These are phyloP conservation scores for Periophthalmus magnuspinnatus DNA, from an alignment of 2,797 vertebrate species.

Conservation along the genomic window DNA sequence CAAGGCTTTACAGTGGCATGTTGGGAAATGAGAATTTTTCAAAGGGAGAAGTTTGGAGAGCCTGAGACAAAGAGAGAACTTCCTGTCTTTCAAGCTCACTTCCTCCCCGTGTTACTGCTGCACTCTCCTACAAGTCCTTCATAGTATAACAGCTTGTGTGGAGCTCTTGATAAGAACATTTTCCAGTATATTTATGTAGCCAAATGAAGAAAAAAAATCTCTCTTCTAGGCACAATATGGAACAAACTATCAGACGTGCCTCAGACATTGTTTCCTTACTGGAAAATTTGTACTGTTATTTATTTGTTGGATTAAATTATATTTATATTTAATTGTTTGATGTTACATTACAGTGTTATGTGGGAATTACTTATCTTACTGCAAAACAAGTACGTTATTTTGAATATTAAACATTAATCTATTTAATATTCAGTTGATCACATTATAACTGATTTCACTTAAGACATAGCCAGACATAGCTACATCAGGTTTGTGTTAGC, in stretches of 20 bases:
- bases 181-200: neutral
- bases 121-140: constrained; percentile 14
- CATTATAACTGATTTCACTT: too few relatives aligned
- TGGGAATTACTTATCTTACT: too few relatives aligned
- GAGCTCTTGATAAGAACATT: neutral
- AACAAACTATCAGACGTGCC: neutral
- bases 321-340: too few relatives aligned
- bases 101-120: constrained; percentile 40
- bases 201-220: too few relatives aligned
- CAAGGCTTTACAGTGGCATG: constrained; percentile 48
- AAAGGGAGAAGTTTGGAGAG: constrained; percentile 37
- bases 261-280: too few relatives aligned
- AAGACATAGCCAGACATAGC: neutral
- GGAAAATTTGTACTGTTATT: neutral
- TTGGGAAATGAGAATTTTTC: constrained; percentile 66
- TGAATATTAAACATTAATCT: neutral
- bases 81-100: constrained; percentile 73
- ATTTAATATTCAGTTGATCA: too few relatives aligned
- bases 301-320: too few relatives aligned
- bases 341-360: too few relatives aligned
- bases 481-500: neutral
- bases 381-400: too few relatives aligned
- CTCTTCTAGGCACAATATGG: neutral
- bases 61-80: constrained; percentile 63
- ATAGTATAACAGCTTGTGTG: neutral